A percentile compares a stretch with the other conserved stretches of the same genome.
Conservation (phyloP, 2,113 vertebrate genomes). For the Ceuthmochares aereus region DNA sequence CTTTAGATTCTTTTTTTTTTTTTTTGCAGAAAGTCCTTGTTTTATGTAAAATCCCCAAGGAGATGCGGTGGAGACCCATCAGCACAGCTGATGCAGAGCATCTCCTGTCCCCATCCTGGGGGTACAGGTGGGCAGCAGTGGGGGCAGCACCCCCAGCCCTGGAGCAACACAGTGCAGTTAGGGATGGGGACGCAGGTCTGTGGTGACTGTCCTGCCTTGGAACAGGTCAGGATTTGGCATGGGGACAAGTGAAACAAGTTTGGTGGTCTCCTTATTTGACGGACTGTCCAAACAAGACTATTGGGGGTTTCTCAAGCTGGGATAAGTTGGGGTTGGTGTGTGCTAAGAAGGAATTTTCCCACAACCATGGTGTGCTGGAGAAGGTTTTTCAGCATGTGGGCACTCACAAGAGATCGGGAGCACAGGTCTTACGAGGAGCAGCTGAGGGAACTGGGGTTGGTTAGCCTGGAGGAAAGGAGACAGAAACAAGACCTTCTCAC, state of each 20-base stretch:
- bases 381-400: not conserved
- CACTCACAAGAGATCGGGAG: too few species aligned
- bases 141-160: not conserved
- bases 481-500: too few species aligned
- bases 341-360: not conserved
- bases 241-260: not conserved
- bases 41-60: accelerated
- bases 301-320: not conserved
- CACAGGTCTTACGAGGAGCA: too few species aligned
- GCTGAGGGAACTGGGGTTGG: too few species aligned
- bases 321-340: not conserved
- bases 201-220: not conserved
- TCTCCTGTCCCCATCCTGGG: accelerated
- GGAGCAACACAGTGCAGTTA: not conserved
- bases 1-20: too few species aligned
- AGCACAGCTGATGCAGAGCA: accelerated
- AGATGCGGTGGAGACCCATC: not conserved
- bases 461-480: too few species aligned
- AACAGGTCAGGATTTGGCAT: not conserved
- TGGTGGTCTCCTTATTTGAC: not conserved
- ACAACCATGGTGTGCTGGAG: accelerated
- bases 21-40: not conserved
- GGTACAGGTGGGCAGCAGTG: not conserved
- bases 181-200: not conserved
- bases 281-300: not conserved